These are phyloP conservation scores for Exocentrus adspersus DNA, from an alignment of 2,888 invertebrate genomes.

Conservation along the genomic window DNA sequence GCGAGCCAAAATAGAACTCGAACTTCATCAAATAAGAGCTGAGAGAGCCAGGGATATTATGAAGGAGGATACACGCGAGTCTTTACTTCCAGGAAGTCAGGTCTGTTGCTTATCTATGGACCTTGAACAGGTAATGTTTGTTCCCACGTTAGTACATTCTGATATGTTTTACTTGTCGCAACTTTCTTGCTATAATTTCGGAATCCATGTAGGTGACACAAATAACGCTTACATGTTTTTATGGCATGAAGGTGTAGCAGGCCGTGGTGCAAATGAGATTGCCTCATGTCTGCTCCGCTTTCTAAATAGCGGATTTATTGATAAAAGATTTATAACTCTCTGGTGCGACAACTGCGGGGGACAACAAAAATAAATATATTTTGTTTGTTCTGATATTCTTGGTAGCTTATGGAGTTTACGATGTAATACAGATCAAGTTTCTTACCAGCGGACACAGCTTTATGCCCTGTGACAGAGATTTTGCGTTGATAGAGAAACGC, in stretches of 20 bases:
- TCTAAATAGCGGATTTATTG: neutral
- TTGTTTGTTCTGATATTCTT: neutral
- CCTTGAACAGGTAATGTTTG: slow-evolving; percentile 14
- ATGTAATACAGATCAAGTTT: neutral
- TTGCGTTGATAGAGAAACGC: slow-evolving; percentile 10
- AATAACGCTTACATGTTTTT: slow-evolving; percentile 1
- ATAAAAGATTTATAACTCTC: slow-evolving; percentile 15
- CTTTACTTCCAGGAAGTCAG: too few species aligned
- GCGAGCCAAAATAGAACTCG: neutral
- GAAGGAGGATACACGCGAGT: too few species aligned
- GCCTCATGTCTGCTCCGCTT: slow-evolving; percentile 10
- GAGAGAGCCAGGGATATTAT: neutral
- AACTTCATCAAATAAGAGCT: neutral
- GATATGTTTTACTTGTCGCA: slow-evolving; percentile 11
- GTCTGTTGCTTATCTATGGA: too few species aligned
- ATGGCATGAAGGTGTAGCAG: slow-evolving; percentile 2
- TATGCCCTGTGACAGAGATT: slow-evolving; percentile 8
- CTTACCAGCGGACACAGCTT: slow-evolving; percentile 7
- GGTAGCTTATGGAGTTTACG: neutral
- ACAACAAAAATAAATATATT: neutral
- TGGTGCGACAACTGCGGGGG: slow-evolving; percentile 2
- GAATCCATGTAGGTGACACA: neutral
- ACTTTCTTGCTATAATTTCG: slow-evolving; percentile 2
- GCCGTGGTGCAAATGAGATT: slow-evolving; percentile 11
- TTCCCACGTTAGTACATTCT: neutral